A percentile compares a stretch with the other conserved stretches of the same genome.
These are phyloP conservation scores for Cyphomyrus discorhynchus DNA, from an alignment of 2,113 vertebrate genomes.

Conservation along the genomic window DNA sequence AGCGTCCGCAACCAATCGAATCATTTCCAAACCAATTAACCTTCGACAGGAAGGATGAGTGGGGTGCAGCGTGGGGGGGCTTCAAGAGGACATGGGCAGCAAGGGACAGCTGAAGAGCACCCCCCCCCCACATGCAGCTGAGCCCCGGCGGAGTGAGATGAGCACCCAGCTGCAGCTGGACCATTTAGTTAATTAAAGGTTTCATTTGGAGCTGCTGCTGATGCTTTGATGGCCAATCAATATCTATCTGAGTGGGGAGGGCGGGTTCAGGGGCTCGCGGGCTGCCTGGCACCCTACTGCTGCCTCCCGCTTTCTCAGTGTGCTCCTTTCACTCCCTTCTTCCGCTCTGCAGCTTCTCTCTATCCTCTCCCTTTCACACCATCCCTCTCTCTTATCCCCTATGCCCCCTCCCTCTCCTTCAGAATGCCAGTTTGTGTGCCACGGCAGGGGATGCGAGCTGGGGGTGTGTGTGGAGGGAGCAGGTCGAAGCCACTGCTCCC, in stretches of 20 bases:
- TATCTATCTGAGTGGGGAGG: constrained; percentile 58
- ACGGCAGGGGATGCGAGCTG: background rate
- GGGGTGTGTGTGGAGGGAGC: background rate
- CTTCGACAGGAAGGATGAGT: constrained; percentile 70
- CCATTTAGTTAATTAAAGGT: constrained; percentile 79
- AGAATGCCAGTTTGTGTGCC: background rate
- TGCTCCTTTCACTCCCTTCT: constrained; percentile 33
- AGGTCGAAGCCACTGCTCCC: background rate
- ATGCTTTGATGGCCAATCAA: constrained; percentile 66
- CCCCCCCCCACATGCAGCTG: background rate
- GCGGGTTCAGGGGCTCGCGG: constrained; percentile 44
- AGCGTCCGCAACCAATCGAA: constrained; percentile 69
- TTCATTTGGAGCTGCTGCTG: constrained; percentile 65
- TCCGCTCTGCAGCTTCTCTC: background rate
- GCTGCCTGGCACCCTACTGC: constrained; percentile 43
- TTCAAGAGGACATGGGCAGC: constrained; percentile 9
- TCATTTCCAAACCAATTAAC: constrained; percentile 81
- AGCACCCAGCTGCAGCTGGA: constrained; percentile 55
- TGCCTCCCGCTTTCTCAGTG: constrained; percentile 53
- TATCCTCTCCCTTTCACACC: constrained; percentile 25
- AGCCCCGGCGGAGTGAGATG: background rate
- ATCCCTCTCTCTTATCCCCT: constrained; percentile 25
- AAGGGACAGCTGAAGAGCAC: constrained; percentile 16
- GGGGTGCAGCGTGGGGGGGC: background rate
- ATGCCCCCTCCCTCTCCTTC: background rate